Evolutionary conservation across 1,140 invertebrate species (phyloP).

Genomic region (Carposina sasakii): DNA sequence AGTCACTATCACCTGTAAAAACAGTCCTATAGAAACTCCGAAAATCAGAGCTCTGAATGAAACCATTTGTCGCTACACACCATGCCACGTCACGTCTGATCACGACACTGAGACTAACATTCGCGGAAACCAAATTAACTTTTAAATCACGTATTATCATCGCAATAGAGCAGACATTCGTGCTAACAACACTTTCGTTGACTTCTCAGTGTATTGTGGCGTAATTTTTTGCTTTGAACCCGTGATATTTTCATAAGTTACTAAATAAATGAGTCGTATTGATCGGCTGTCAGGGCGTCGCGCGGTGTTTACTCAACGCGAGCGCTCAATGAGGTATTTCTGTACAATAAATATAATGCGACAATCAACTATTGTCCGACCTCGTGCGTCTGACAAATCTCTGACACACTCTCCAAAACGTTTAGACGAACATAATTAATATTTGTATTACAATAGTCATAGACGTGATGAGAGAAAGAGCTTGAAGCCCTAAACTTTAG

Average conservation of each 20-base stretch:
- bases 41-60: constrained; percentile 9
- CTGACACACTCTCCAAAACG: constrained; percentile 4
- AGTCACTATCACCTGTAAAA: constrained; percentile 35
- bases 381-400: constrained; percentile 21
- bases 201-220: too few species aligned
- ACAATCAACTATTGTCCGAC: constrained; percentile 23
- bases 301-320: constrained; percentile 40
- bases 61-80: constrained; percentile 25
- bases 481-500: too few species aligned
- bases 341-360: constrained; percentile 23
- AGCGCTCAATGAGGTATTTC: constrained; percentile 13
- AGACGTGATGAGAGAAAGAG: too few species aligned
- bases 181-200: too few species aligned
- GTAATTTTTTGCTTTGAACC: constrained; percentile 30
- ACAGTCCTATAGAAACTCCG: constrained; percentile 24
- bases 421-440: constrained; percentile 12
- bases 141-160: too few species aligned
- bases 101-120: too few species aligned
- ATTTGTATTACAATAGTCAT: too few species aligned
- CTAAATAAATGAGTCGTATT: constrained; percentile 61
- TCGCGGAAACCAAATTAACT: too few species aligned
- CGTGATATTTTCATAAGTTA: constrained; percentile 54
- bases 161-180: too few species aligned
- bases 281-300: constrained; percentile 41
- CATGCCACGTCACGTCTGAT: too few species aligned